These are phyloP conservation scores for Heterodera carotae DNA, from an alignment of 1,140 invertebrate genomes.

Conservation along the genomic window DNA sequence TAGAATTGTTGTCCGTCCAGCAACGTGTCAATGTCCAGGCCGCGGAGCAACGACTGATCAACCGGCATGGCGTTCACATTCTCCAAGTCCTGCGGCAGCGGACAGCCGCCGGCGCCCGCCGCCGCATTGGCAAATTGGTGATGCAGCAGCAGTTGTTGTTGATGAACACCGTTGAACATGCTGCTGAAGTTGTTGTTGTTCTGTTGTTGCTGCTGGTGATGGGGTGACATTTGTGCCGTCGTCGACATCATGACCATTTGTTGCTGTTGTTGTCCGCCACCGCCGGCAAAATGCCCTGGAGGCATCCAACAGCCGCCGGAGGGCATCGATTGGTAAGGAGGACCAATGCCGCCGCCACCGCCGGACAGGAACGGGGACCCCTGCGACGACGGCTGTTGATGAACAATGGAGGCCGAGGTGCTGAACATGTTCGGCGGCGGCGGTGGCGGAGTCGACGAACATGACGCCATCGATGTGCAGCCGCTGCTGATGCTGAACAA, in stretches of 20 bases:
- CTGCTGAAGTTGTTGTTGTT: background rate
- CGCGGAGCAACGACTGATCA: constrained; percentile 16
- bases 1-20: constrained; percentile 32
- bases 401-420: background rate
- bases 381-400: background rate
- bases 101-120: background rate
- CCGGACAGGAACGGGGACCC: background rate
- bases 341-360: background rate
- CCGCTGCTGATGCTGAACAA: background rate
- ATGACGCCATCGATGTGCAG: background rate
- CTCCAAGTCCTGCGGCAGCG: constrained; percentile 34
- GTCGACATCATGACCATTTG: constrained; percentile 9
- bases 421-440: background rate
- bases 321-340: background rate
- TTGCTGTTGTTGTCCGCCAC: constrained; percentile 20
- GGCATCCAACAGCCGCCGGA: background rate
- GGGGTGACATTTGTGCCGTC: constrained; percentile 4
- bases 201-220: background rate
- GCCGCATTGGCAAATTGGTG: background rate
- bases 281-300: background rate
- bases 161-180: background rate
- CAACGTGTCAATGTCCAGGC: constrained; percentile 34
- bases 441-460: background rate
- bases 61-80: constrained; percentile 38
- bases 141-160: too few species aligned